Base-by-base conservation (phyloP, 2,797 vertebrate genomes). In the Chaetodon trifasciatus region DNA sequence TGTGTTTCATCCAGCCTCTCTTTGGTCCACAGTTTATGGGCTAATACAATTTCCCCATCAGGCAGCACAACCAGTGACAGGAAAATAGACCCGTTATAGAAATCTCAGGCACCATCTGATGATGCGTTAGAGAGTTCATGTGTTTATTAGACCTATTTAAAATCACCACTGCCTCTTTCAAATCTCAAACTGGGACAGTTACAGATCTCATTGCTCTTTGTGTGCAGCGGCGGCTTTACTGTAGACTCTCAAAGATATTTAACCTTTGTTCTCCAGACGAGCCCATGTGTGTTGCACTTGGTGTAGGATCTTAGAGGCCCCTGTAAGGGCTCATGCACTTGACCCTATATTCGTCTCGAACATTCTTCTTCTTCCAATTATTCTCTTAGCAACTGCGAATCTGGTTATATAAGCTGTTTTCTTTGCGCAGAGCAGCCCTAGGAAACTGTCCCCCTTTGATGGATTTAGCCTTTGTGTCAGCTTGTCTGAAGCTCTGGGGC, bases 371-470 rank as follows among this genome's bases (percentile, higher is more conserved):
- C 69, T 65, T 37, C 76, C 74, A 85, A 71, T 85, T 85, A 83
- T 28, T 82, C 81, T 65, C 78, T 62, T 58, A 86, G 79, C 73
- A 81, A 63, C 74, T 61, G 64, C 16, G 35, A 69, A 62, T 80
- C 64, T 58, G 62, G 70, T 94, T 94, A 90, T 72, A 67, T 85
- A 92, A 94, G 75, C 37, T 71, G 50, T 89, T 89, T 84, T 88
- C 76, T 83, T 74, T 86, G 82, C 47, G 60, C 79, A 12, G 46
- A 80, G 78, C 67, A 76, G 57, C 1, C 84, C 57, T 16, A 82
- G 72, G 65, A 81, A 83, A 78, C 78, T 63, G 39, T 74, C 79
- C 70, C 72, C 49, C 71, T 85, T 55, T 75, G 77, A 83, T 79
- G 56, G 76, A 76, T 84, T 77, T 79, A 66, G 52, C 65, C 76